Evolutionary conservation across 30 jellyfish, hydroid and myxozoan genomes (phyloP), one percentile per base, ranked within the genome.

Genomic region (Turritopsis rubra): DNA sequence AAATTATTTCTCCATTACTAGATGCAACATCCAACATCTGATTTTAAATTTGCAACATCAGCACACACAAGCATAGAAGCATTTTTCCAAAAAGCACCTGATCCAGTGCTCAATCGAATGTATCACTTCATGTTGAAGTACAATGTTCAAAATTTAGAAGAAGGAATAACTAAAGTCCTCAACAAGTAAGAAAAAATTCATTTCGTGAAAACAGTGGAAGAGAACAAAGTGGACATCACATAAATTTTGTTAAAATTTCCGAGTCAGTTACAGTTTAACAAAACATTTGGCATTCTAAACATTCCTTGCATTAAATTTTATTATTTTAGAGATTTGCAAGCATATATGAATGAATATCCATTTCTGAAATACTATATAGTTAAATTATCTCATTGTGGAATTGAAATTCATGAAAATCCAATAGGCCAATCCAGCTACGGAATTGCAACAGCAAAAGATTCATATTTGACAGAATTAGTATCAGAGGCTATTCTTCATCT

Each of bases 341-440:
- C 96, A 26, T 92, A 88, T 88, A 85, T 92, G 53, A 92, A 92
- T 86, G 98, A 92, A 53, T 92, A 87, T 74, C 95, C 98, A 79
- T 92, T 92, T 66, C 79, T 92, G 74, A 85, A 71, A 1, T 85
- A 85, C 88, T 83, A 73, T 84, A 72, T 92, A 18, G 79, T 95
- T 74, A 75, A 88, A n/a, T 90, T 88, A 22, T 66, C 93, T 1
- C 79, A 81, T 28, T 92, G 98, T 66, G 60, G 68, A 27, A 26
- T 92, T 52, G 52, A 85, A 27, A 66, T 92, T 41, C 83, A 85
- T 23, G 92, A 90, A 24, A 82, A 85, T 28, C 89, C 98, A 19
- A 80, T 82, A 21, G 96, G 95, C 1, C 95, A 88, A 88, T 66
- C 95, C 9, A 88, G 96, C 29, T 92, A 89, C 53, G 96, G 95